These are phyloP conservation scores for Colius striatus DNA, from an alignment of 2,113 vertebrate genomes.

Conservation along the genomic window DNA sequence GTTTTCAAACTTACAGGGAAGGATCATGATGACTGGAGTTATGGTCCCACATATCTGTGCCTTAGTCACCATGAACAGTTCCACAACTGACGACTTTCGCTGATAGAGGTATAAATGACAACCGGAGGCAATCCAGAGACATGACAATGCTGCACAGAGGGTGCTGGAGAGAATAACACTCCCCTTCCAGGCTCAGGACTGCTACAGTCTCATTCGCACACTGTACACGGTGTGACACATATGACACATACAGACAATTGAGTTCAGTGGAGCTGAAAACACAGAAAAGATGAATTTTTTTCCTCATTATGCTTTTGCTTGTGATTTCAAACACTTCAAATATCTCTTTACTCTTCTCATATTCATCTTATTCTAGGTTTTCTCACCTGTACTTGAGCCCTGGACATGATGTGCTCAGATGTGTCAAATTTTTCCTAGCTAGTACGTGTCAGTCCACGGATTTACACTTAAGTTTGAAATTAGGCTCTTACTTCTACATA, in stretches of 20 bases:
- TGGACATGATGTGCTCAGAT: not conserved
- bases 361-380: not conserved
- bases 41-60: not conserved
- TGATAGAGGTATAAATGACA: not conserved
- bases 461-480: not conserved
- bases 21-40: not conserved
- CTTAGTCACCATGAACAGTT: not conserved
- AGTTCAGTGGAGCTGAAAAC: not conserved
- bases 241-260: not conserved
- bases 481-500: not conserved
- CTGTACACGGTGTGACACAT: not conserved
- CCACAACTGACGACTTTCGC: not conserved
- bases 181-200: not conserved
- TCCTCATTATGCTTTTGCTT: not conserved
- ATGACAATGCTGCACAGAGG: rapidly evolving
- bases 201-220: not conserved
- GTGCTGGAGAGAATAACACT: not conserved
- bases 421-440: not conserved
- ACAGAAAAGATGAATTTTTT: not conserved
- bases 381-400: not conserved
- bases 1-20: not conserved
- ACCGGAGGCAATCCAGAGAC: not conserved
- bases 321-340: not conserved
- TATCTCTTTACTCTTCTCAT: not conserved
- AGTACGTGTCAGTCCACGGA: not conserved